Evolutionary conservation across 2,888 invertebrate genomes (phyloP).

Genomic region (Leucoma salicis): DNA sequence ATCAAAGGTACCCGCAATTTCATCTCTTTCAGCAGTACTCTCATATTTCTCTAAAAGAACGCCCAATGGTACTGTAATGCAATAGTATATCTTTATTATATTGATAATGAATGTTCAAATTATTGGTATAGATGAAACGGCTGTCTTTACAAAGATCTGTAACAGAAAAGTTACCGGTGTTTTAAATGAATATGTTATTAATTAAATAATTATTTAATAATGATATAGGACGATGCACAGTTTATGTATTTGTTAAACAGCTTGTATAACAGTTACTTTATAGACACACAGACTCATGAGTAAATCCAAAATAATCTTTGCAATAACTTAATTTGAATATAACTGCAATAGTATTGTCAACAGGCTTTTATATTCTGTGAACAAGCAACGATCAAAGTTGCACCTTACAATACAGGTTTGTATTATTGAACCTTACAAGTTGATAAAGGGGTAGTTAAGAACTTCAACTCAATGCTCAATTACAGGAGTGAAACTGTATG

Average conservation of each 20-base stretch:
- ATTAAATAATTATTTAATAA: too few species aligned
- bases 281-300: too few species aligned
- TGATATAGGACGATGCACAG: too few species aligned
- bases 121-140: too few species aligned
- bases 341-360: too few species aligned
- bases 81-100: constrained; percentile 3
- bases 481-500: constrained; percentile 4
- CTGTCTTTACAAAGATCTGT: constrained; percentile 7
- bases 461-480: constrained; percentile 24
- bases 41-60: constrained; percentile 91
- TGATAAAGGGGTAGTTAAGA: constrained; percentile 20
- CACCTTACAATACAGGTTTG: constrained; percentile 30
- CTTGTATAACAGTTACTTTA: too few species aligned
- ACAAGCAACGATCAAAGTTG: constrained; percentile 22
- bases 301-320: too few species aligned
- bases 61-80: constrained; percentile 87
- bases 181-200: constrained; percentile 24
- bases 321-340: too few species aligned
- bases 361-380: too few species aligned
- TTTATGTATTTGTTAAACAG: too few species aligned
- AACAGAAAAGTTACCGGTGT: constrained; percentile 17
- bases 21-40: constrained; percentile 87
- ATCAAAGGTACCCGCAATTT: constrained; percentile 55
- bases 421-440: constrained; percentile 32
- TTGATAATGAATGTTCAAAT: background rate